phyloP scores from a whole-genome alignment of 2,797 vertebrate species.

The Betta splendens region DNA sequence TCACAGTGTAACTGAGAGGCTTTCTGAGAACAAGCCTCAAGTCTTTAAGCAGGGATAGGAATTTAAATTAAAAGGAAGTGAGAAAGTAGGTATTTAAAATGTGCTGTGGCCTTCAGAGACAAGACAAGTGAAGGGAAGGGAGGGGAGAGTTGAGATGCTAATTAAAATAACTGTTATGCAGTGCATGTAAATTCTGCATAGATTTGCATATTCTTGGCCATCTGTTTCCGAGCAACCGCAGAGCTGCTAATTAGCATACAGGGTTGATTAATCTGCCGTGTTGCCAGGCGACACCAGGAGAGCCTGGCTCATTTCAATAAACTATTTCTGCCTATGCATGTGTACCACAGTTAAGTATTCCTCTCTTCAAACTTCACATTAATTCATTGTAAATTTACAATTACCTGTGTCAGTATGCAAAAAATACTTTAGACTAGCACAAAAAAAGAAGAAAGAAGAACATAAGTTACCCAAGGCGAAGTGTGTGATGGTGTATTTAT shows the following conservation, averaged over 20 bases:
- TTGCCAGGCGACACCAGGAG: constrained; percentile 78
- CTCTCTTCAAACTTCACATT: constrained; percentile 51
- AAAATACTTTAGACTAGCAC: neutral
- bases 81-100: constrained; percentile 77
- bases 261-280: constrained; percentile 93
- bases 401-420: neutral
- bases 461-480: constrained; percentile 1
- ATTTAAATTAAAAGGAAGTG: constrained; percentile 64
- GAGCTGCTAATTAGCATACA: constrained; percentile 97
- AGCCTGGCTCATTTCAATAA: constrained; percentile 77
- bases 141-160: constrained; percentile 76
- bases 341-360: constrained; percentile 46
- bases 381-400: constrained; percentile 19
- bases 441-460: constrained; percentile 19
- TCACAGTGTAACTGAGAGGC: constrained; percentile 31
- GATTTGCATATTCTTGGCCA: constrained; percentile 99
- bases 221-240: constrained; percentile 98
- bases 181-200: constrained; percentile 96
- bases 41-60: constrained; percentile 47
- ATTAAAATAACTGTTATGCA: constrained; percentile 91
- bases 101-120: constrained; percentile 80
- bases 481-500: constrained; percentile 18
- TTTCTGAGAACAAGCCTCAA: constrained; percentile 42
- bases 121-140: constrained; percentile 63
- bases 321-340: constrained; percentile 60